Percentiles rank a stretch among this genome's conserved stretches.
These are phyloP conservation scores for Platysteira castanea DNA, from an alignment of 2,113 vertebrate genomes.

Conservation along the genomic window DNA sequence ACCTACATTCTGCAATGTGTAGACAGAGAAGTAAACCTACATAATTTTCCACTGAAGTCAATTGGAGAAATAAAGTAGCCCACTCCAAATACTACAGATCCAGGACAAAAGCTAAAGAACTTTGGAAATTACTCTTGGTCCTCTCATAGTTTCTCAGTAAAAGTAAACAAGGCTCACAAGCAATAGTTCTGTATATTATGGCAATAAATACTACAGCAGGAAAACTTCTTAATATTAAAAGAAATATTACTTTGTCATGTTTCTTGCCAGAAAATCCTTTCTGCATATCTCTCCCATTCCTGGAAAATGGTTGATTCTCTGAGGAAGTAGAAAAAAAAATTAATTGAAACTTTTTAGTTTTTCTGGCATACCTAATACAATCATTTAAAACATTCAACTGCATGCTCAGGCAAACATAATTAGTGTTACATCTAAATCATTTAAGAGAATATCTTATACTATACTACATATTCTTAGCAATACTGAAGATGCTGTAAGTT, in stretches of 20 bases:
- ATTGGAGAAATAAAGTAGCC: not conserved
- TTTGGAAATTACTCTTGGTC: not conserved
- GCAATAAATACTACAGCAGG: not conserved
- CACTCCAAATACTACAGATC: not conserved
- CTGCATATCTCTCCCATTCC: conserved; percentile 99
- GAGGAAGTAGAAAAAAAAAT: conserved; percentile 71
- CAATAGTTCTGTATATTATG: not conserved
- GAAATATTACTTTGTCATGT: conserved; percentile 96
- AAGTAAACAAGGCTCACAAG: not conserved
- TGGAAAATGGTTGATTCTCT: conserved; percentile 99
- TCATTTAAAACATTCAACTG: not conserved
- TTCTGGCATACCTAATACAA: not conserved
- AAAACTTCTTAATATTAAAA: conserved; percentile 34
- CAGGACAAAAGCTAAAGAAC: not conserved
- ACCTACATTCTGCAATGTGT: not conserved
- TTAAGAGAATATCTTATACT: not conserved
- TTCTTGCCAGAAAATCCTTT: conserved; percentile 98
- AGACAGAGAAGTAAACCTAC: not conserved
- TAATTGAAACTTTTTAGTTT: not conserved
- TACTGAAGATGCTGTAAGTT: not conserved
- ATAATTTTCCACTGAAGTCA: not conserved
- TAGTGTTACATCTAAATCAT: not conserved
- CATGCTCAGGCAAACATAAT: not conserved
- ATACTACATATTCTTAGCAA: not conserved
- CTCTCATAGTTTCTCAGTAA: not conserved